These are phyloP conservation scores for Podargus strigoides DNA, from an alignment of 2,797 vertebrate genomes.

Conservation along the genomic window DNA sequence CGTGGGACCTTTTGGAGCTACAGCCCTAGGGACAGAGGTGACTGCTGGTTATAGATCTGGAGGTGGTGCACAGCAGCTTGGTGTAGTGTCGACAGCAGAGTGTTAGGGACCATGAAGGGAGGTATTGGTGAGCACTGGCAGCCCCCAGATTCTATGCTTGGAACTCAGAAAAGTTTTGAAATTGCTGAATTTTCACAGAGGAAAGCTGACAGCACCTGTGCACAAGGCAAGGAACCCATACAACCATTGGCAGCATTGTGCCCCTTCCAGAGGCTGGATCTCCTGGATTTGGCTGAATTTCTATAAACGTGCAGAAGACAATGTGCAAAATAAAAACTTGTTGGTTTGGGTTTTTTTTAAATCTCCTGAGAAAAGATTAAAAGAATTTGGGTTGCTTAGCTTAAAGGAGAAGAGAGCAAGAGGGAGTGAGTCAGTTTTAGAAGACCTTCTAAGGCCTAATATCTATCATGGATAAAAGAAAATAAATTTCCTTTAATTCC, in stretches of 20 bases:
- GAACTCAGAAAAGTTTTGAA: neutral
- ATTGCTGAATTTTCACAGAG: fast-evolving
- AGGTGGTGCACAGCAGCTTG: neutral
- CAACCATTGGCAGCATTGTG: no score
- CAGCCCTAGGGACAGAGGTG: neutral
- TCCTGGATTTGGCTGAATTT: neutral
- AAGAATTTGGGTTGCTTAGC: neutral
- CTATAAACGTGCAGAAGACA: neutral
- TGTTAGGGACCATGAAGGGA: neutral
- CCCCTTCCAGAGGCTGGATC: neutral
- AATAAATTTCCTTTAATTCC: neutral
- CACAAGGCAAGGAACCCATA: neutral
- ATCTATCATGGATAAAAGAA: neutral
- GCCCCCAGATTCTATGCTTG: neutral
- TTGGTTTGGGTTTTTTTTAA: neutral
- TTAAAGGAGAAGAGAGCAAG: neutral
- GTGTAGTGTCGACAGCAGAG: neutral
- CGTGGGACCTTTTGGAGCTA: neutral
- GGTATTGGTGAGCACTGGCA: fast-evolving
- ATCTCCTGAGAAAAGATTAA: neutral
- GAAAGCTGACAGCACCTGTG: neutral
- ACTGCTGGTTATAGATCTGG: neutral
- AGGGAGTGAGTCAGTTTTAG: neutral
- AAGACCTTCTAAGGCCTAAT: neutral
- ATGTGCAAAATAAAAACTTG: neutral